Evolutionary conservation across 92 coral and sea anemone genomes (phyloP), one percentile per base, ranked within the genome.

Genomic region (Heteractis magnifica): DNA sequence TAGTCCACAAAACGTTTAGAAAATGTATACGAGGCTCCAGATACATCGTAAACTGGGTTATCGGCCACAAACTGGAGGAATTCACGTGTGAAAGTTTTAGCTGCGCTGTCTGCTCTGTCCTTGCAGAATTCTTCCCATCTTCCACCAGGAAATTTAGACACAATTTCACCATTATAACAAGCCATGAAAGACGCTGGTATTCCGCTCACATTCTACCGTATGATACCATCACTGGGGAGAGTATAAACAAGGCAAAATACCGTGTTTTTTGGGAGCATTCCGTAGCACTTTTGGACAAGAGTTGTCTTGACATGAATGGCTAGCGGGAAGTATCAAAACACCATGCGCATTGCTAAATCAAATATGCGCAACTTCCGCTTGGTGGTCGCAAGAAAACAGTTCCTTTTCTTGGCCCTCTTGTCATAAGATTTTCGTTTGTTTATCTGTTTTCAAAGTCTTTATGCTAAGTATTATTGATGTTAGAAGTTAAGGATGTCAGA

Each of bases 101-200:
- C 99, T 52, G 98, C 97, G 71, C 49, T 89, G 52, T 92, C 98
- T 70, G 95, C 99, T 53, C 94, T 83, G 88, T 97, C 93, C 51
- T 88, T 92, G 84, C 99, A 97, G 82, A 97, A 97, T 79, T 92
- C 99, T 87, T 97, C 99, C 99, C 99, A 97, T 74, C 99, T 90
- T 71, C 94, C 95, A 72, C 93, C 78, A 5, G 92, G 91, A 85
- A 88, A 90, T 78, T 90, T 97, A 41, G 94, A 81, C 70, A 92
- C 94, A 84, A 95, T 87, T 75, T 94, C 98, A 59, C 98, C 98
- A 94, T 94, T 94, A 87, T 84, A 93, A 73, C 95, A 94, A 87
- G 98, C 98, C 98, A 94, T 94, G 71, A 82, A 92, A 83, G 88
- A 65, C 14, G 44, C 51, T 49, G 50, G 1, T 44, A 8, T 18